Evolutionary conservation across 2,888 invertebrate species (phyloP).

Genomic region (Andrena praecox): DNA sequence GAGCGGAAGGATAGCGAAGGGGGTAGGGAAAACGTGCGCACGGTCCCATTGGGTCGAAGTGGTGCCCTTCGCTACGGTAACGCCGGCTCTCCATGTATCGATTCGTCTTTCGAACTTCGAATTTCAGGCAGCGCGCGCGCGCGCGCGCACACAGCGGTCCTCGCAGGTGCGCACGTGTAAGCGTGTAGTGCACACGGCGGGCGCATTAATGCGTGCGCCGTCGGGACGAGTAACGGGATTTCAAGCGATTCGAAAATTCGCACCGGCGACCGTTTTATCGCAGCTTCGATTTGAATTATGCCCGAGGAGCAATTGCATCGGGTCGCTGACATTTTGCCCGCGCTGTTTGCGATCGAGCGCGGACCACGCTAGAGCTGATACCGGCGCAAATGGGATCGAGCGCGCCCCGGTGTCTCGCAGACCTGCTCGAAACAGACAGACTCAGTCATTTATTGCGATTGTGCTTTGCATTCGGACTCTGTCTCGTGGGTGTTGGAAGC

Average conservation of each 20-base stretch:
- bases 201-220: slow-evolving; percentile 32
- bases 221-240: slow-evolving; percentile 53
- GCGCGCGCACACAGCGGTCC: background rate
- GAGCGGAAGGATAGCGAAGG: slow-evolving; percentile 7
- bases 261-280: slow-evolving; percentile 40
- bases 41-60: slow-evolving; percentile 67
- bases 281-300: slow-evolving; percentile 49
- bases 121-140: slow-evolving; percentile 63
- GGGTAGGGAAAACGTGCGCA: slow-evolving; percentile 44
- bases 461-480: background rate
- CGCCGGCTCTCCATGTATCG: slow-evolving; percentile 72
- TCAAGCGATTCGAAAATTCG: slow-evolving; percentile 50
- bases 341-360: slow-evolving; percentile 17
- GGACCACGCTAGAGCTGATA: slow-evolving; percentile 6
- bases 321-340: slow-evolving; percentile 29
- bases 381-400: slow-evolving; percentile 30
- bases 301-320: slow-evolving; percentile 40
- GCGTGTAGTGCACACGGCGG: background rate
- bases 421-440: slow-evolving; percentile 1
- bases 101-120: slow-evolving; percentile 75
- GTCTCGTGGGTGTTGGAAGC: too few species aligned
- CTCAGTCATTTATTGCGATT: slow-evolving; percentile 1
- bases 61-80: slow-evolving; percentile 70
- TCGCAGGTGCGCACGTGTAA: background rate
- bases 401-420: slow-evolving; percentile 16